A percentile compares a stretch with the other conserved stretches of the same genome.
These are phyloP conservation scores for Antennarius maculatus DNA, from an alignment of 2,797 vertebrate genomes.

Conservation along the genomic window DNA sequence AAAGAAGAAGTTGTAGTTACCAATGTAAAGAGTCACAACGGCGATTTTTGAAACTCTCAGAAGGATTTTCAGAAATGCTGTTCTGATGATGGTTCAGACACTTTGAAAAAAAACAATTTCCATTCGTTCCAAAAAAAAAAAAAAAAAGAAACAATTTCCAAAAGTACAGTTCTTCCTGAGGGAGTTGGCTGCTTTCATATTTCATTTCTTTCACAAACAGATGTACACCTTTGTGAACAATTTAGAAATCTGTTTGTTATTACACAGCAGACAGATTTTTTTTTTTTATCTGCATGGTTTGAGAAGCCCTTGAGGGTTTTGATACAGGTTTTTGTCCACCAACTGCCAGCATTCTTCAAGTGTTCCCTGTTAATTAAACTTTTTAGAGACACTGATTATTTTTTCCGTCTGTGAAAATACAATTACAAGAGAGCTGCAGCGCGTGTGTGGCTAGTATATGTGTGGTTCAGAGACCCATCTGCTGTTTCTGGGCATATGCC, in stretches of 20 bases:
- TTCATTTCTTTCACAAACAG: not conserved
- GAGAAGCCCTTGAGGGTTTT: not conserved
- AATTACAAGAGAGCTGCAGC: too few relatives aligned
- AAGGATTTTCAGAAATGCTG: not conserved
- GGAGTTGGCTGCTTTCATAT: not conserved
- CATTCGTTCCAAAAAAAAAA: not conserved
- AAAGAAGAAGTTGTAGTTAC: not conserved
- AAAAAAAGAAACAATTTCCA: not conserved
- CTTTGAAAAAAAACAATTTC: too few relatives aligned
- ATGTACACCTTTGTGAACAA: not conserved
- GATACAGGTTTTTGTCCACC: too few relatives aligned
- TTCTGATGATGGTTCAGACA: not conserved
- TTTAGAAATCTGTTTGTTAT: not conserved
- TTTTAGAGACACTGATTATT: too few relatives aligned
- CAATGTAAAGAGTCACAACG: too few relatives aligned
- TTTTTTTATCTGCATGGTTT: not conserved
- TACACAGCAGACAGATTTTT: not conserved
- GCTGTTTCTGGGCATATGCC: too few relatives aligned
- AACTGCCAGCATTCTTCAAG: too few relatives aligned
- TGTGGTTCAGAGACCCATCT: too few relatives aligned
- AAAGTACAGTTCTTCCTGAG: not conserved
- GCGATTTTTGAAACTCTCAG: too few relatives aligned
- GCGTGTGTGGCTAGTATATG: not conserved
- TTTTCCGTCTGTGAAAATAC: too few relatives aligned
- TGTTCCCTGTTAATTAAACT: too few relatives aligned